Base-by-base conservation (phyloP, 2,797 vertebrate species). In the Hyperoplus immaculatus region DNA sequence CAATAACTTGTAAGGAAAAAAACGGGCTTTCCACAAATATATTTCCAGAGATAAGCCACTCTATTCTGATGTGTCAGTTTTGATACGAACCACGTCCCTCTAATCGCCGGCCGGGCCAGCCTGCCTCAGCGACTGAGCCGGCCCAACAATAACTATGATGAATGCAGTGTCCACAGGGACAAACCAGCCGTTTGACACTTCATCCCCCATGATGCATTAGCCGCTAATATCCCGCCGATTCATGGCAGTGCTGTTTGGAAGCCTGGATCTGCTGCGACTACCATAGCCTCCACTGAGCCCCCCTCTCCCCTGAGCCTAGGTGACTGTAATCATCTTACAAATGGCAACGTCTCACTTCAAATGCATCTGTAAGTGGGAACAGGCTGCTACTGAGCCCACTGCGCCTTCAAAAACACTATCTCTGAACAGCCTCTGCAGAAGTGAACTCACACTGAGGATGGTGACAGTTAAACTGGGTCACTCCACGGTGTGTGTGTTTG, bases 161-260 rank as follows among this genome's bases (percentile, higher is more conserved):
- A 93, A 94, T 93, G 87, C 80, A 91, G 87, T 74, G 88, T 93
- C 90, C 88, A 81, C 86, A 57, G 83, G 84, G 92, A 89, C 86
- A 92, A 94, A 90, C 87, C 88, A 92, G 83, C 89, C 92, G 67
- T 90, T 88, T 92, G 83, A 94, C 91, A 91, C 78, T 77, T 78
- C 77, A 85, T 85, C 83, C 86, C 75, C 88, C 64, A 74, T 89
- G 87, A 94, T 91, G 89, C 89, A 92, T 91, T 87, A 83, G 87
- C 85, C 56, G 80, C 87, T 90, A 87, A 90, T 89, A 81, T 84
- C 72, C 77, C 14, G 46, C 43, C 18, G 82, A 78, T 87, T 57
- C 15, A 29, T 60, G 55, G 75, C 66, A 47, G 65, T 29, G 65
- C 72, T 67, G 78, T 82, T 83, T 89, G 85, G 88, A 83, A 86